These are phyloP conservation scores for Oxyteleia sp. DNA, from an alignment of 2,888 invertebrate genomes.

Conservation along the genomic window DNA sequence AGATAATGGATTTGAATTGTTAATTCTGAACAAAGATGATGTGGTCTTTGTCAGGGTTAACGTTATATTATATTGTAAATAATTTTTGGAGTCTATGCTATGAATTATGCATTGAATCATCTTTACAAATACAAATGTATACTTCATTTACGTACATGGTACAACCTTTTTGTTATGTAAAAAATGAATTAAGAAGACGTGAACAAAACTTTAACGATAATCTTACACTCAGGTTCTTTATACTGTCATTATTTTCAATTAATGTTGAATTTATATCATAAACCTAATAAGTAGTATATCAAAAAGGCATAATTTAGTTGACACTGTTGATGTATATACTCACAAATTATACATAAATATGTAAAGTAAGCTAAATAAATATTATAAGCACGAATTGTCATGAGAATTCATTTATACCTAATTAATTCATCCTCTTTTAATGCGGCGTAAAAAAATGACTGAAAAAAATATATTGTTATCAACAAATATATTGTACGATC, in stretches of 20 bases:
- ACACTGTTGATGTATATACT: constrained; percentile 56
- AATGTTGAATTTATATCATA: constrained; percentile 45
- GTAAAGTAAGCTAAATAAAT: constrained; percentile 48
- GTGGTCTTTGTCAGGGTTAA: too few species aligned
- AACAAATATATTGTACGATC: too few species aligned
- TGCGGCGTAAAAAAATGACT: too few species aligned
- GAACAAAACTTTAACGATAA: constrained; percentile 48
- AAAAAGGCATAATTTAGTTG: constrained; percentile 35
- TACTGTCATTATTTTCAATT: constrained; percentile 49
- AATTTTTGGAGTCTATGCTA: constrained; percentile 31
- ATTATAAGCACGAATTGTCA: constrained; percentile 42
- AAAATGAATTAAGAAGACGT: constrained; percentile 4
- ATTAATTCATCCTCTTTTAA: too few species aligned
- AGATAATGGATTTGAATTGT: background rate
- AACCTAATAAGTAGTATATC: constrained; percentile 37
- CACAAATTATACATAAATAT: constrained; percentile 42
- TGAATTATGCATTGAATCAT: background rate
- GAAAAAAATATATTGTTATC: too few species aligned
- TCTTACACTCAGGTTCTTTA: constrained; percentile 59
- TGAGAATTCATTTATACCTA: too few species aligned
- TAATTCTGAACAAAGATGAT: too few species aligned
- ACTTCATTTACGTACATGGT: constrained; percentile 34
- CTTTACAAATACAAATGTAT: background rate
- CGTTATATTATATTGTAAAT: constrained; percentile 4
- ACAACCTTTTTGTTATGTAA: constrained; percentile 36